Percentiles rank a stretch among this genome's conserved stretches.
Evolutionary conservation across 2,888 invertebrate genomes (phyloP).

Genomic region (Stenichneumon culpator): DNA sequence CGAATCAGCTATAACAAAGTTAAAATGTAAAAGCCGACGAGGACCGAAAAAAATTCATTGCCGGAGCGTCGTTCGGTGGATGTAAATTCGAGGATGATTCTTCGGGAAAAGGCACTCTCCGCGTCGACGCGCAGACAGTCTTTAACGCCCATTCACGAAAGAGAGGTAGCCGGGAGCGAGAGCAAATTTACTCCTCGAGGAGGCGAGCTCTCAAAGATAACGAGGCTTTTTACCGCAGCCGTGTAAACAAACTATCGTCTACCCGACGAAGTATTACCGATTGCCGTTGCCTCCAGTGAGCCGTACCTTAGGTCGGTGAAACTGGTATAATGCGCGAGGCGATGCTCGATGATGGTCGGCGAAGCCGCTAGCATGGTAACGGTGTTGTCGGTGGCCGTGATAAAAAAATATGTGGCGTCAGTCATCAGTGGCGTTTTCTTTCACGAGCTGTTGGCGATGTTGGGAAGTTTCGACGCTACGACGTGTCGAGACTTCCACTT

Average conservation of each 20-base stretch:
- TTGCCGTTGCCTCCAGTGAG: conserved; percentile 44
- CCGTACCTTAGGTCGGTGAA: conserved; percentile 50
- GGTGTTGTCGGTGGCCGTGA: conserved; percentile 29
- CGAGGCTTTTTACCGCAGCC: conserved; percentile 67
- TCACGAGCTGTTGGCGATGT: conserved; percentile 50
- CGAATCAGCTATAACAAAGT: conserved; percentile 31
- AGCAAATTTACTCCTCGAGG: conserved; percentile 59
- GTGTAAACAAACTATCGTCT: conserved; percentile 68
- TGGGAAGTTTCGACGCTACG: conserved; percentile 58
- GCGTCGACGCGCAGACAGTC: conserved; percentile 46
- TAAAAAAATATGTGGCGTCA: conserved; percentile 47
- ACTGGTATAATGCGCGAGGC: conserved; percentile 45
- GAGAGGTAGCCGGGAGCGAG: conserved; percentile 30
- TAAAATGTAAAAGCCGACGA: background rate
- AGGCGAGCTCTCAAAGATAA: conserved; percentile 61
- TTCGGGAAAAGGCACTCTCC: conserved; percentile 8
- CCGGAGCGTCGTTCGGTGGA: conserved; percentile 20
- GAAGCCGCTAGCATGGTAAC: conserved; percentile 17
- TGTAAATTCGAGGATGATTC: conserved; percentile 59
- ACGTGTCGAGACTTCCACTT: conserved; percentile 78
- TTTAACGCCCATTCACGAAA: conserved; percentile 60
- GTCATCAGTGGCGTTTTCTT: conserved; percentile 63
- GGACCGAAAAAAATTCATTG: background rate
- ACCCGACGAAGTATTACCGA: conserved; percentile 50
- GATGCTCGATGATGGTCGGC: background rate